phyloP scores from a whole-genome alignment of 2,113 vertebrate genomes.

The Grantiella picta region DNA sequence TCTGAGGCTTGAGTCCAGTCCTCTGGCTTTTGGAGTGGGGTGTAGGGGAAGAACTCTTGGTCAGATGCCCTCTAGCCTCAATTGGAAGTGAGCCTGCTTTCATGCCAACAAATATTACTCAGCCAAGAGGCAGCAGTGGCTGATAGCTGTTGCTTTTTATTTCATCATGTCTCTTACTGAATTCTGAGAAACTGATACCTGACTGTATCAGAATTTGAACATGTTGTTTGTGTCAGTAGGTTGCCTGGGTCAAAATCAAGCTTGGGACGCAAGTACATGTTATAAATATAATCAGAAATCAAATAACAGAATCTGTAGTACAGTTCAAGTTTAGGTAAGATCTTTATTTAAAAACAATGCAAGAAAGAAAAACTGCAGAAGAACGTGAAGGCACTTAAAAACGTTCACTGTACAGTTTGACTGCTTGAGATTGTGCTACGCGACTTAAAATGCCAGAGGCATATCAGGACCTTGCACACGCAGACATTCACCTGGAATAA shows the following conservation, averaged over 20 bases:
- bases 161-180: background rate
- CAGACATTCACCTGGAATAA: background rate
- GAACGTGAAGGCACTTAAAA: background rate
- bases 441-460: background rate
- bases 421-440: accelerated
- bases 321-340: background rate
- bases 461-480: accelerated
- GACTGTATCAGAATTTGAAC: background rate
- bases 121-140: background rate
- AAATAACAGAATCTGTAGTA: background rate
- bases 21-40: background rate
- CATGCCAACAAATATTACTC: background rate
- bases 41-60: background rate
- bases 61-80: background rate
- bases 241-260: background rate
- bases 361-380: background rate
- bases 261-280: background rate
- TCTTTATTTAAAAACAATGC: background rate
- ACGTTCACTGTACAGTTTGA: background rate
- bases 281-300: background rate
- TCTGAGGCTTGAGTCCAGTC: background rate
- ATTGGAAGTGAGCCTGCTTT: background rate
- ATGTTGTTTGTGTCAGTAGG: background rate
- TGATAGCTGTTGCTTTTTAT: background rate
- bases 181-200: background rate